Base-by-base conservation (phyloP, 2,888 invertebrate species). In the Folsomia candida region DNA sequence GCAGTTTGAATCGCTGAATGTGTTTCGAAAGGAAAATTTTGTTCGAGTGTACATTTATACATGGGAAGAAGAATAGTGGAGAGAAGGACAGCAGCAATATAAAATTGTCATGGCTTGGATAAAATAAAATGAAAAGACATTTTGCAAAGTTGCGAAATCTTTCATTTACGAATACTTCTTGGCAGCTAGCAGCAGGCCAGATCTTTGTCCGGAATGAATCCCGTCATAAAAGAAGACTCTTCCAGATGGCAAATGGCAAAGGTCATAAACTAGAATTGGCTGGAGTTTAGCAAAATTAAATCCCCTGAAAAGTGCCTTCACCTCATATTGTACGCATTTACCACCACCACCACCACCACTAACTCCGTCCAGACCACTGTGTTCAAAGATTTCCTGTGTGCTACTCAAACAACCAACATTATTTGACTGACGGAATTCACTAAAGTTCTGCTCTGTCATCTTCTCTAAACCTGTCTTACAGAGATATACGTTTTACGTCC, bases 141-240 rank as follows among this genome's bases (percentile, higher is more conserved):
- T 74, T 71, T 51, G 69, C 74, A 74, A 71, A 68, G 67, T 74
- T 74, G 74, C 71, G 68, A 71, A 74, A 74, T 71, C 74, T 74
- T 74, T 74, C 74, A 74, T 74, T 74, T 71, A 61, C 69, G 61
- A 65, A 70, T 14, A 37, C 51, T 60, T 60, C 47, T 47, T 61
- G 68, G 64, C 51, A 68, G 67, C 20, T 22, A 29, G 64, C 51
- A 68, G 67, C 20, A 47, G 24, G 60, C 25, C 67, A 69, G 69
- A 74, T 74, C 71, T 72, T 74, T 69, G 67, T 71, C 72, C 60
- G 63, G 68, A 68, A n/a, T 4, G 37, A 37, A 74, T 67, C 70
- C 69, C 51, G 70, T 74, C 72, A 67, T 74, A 74, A 74, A 74
- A 69, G 51, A 18, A 54, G 47, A 27, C 29, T 47, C 66, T 63